These are phyloP conservation scores for Craniophora ligustri DNA, from an alignment of 2,888 invertebrate genomes.

Conservation along the genomic window DNA sequence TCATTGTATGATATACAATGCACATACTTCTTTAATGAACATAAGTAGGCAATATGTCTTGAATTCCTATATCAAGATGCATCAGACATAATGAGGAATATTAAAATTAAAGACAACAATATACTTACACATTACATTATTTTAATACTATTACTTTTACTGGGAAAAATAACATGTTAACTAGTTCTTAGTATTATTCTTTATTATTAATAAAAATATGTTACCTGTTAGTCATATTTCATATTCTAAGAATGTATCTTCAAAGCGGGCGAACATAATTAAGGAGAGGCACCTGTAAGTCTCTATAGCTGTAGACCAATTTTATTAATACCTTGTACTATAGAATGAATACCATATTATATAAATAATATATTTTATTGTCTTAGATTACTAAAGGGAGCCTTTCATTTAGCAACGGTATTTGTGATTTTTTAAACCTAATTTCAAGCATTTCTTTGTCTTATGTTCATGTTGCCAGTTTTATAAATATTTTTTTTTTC, in stretches of 20 bases:
- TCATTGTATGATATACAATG: too few species aligned
- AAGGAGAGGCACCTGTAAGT: conserved; percentile 30
- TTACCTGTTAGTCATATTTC: conserved; percentile 55
- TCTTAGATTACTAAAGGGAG: too few species aligned
- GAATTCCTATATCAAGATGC: too few species aligned
- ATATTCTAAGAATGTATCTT: conserved; percentile 51
- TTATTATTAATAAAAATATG: conserved; percentile 50
- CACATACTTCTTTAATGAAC: too few species aligned
- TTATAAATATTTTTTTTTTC: too few species aligned
- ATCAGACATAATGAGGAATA: conserved; percentile 11
- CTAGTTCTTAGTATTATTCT: background rate
- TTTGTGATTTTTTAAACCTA: too few species aligned
- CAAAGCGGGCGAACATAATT: conserved; percentile 46
- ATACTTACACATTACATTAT: conserved; percentile 40
- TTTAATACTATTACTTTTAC: conserved; percentile 22
- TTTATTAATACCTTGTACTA: conserved; percentile 36
- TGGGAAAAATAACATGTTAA: conserved; percentile 23
- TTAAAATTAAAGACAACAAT: conserved; percentile 1
- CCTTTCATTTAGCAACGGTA: too few species aligned
- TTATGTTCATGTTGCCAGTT: too few species aligned
- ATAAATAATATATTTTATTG: too few species aligned
- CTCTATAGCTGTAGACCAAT: conserved; percentile 36
- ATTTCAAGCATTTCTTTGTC: too few species aligned
- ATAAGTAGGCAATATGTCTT: too few species aligned
- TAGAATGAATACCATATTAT: too few species aligned